Conservation (phyloP, 2,888 invertebrate species). For the Amiota communis region DNA sequence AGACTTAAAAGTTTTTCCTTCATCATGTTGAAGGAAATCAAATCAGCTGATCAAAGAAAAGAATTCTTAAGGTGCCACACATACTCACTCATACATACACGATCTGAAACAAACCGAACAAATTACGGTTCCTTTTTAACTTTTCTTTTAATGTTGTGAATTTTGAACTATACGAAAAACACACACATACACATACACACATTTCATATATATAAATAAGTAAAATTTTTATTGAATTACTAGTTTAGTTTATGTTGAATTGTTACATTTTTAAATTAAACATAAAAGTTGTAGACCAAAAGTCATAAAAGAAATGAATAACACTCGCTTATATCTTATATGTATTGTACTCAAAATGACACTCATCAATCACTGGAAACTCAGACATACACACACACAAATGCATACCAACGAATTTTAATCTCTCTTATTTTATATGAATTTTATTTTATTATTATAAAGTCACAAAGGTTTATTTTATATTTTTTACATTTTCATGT, state of each 20-base stretch:
- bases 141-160: not conserved
- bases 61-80: slow-evolving; percentile 39
- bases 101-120: slow-evolving; percentile 39
- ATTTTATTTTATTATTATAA: slow-evolving; percentile 31
- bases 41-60: slow-evolving; percentile 10
- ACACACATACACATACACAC: slow-evolving; percentile 37
- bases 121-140: slow-evolving; percentile 16
- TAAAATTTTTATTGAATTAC: not conserved
- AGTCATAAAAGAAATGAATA: not conserved
- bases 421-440: not conserved
- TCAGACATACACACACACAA: slow-evolving; percentile 29
- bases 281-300: slow-evolving; percentile 12
- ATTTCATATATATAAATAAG: not conserved
- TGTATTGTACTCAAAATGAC: not conserved
- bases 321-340: not conserved
- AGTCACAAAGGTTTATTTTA: slow-evolving; percentile 42
- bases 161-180: slow-evolving; percentile 21
- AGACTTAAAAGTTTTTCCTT: not conserved
- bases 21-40: too few relatives aligned
- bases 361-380: slow-evolving; percentile 7
- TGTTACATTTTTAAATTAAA: not conserved
- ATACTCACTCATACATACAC: too few relatives aligned
- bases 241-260: not conserved
- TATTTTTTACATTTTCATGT: slow-evolving; percentile 8
- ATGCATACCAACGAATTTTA: slow-evolving; percentile 52